phyloP scores from a whole-genome alignment of 64 coral and sea anemone species.

The Porites lutea region DNA sequence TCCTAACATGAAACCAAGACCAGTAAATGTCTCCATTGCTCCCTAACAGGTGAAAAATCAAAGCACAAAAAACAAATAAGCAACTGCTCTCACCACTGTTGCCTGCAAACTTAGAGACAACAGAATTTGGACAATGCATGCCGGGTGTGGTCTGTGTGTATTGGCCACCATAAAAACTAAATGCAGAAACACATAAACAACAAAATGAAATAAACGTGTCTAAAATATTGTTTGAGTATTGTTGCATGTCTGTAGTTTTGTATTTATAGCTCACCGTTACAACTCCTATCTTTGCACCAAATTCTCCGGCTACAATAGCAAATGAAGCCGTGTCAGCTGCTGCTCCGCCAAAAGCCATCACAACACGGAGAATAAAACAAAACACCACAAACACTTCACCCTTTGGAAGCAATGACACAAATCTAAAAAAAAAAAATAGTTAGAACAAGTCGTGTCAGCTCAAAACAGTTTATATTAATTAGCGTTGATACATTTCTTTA shows the following conservation, averaged over 20 bases:
- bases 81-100: no score
- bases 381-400: constrained; percentile 76
- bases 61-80: not conserved
- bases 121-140: no score
- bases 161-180: no score
- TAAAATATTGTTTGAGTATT: no score
- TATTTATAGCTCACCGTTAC: constrained; percentile 70
- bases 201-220: no score
- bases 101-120: no score
- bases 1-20: constrained; percentile 81
- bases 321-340: constrained; percentile 85
- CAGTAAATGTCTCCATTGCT: constrained; percentile 87
- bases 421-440: constrained; percentile 43
- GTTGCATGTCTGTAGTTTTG: no score
- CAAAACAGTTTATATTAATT: no score
- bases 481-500: no score
- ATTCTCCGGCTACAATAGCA: constrained; percentile 92
- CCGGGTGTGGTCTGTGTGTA: no score
- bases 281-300: constrained; percentile 82
- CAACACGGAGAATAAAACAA: constrained; percentile 86
- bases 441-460: not conserved
- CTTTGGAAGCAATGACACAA: constrained; percentile 78
- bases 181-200: no score
- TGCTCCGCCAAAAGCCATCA: constrained; percentile 87
- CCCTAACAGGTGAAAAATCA: constrained; percentile 52